Evolutionary conservation across 2,113 vertebrate species (phyloP), one percentile per base, ranked within the genome.

Genomic region (Ictalurus punctatus): DNA sequence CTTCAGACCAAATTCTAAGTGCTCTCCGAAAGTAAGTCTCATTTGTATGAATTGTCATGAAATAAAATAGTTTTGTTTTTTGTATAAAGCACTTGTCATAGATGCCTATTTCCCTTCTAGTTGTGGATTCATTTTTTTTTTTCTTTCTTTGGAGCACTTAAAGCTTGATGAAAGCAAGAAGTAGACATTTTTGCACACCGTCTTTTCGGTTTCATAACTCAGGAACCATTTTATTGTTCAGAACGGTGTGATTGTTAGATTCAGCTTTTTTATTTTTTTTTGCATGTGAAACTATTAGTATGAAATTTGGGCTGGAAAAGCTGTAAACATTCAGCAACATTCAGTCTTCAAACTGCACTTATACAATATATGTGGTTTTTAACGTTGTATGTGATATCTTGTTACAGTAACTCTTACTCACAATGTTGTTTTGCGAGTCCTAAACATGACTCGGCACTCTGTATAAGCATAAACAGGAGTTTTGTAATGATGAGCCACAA

Each of bases 31-130:
- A 65, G 58, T 59, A 63, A 90, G 59, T 86, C 54, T 87, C 92
- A 86, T 94, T 95, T 95, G 92, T 95, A 94, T 91, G 54, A 89
- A 92, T 90, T 89, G 88, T 94, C 87, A 95, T 95, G 95, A 95
- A 96, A 96, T 93, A 48, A 87, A 87, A n/a, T n/a, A 52, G 44
- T 48, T 48, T 87, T 90, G 6, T 89, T 93, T 96, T 95, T 96
- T 95, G 87, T 95, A 96, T 63, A 76, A 90, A 88, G 48, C 2
- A 1, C 12, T 79, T 37, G 69, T 87, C 34, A 56, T 67, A 27
- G 71, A 30, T 65, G 56, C n/a, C 23, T 80, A 27, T 40, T 71
- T 48, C n/a, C 27, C 10, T 4, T 83, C 4, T 34, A 27, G 21
- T 21, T 34, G 44, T 30, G 0, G 23, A 30, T 58, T 10, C 8